phyloP scores from a whole-genome alignment of 2,113 vertebrate species.

The cat (Felis catus) region DNA sequence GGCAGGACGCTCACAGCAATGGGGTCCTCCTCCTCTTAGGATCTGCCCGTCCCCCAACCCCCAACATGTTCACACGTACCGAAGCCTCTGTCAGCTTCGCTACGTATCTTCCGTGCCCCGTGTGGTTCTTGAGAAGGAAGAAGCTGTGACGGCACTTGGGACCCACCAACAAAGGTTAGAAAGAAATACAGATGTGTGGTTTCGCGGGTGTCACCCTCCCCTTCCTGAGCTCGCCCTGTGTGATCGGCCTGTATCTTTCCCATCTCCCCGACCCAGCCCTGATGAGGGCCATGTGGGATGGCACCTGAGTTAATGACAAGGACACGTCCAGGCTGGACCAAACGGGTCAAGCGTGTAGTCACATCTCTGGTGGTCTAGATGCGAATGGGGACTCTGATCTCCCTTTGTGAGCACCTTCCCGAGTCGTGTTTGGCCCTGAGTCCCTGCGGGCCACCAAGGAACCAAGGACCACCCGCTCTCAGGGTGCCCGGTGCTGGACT shows the following conservation, averaged over 20 bases:
- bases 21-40: background rate
- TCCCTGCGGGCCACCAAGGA: rapidly evolving
- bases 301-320: background rate
- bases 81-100: rapidly evolving
- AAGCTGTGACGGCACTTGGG: background rate
- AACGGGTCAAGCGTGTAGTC: rapidly evolving
- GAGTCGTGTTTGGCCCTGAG: background rate
- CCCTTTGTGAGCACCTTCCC: background rate
- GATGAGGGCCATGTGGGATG: too few relatives aligned
- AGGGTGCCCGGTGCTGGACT: background rate
- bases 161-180: rapidly evolving
- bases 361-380: background rate
- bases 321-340: background rate
- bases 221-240: rapidly evolving
- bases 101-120: rapidly evolving
- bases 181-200: too few relatives aligned
- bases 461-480: background rate
- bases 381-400: background rate
- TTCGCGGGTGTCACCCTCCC: rapidly evolving
- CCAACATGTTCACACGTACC: rapidly evolving
- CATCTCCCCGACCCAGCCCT: background rate
- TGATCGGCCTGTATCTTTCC: rapidly evolving
- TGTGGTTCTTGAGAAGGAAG: background rate
- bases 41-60: background rate
- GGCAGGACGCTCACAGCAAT: background rate